These are phyloP conservation scores for Burhinus bistriatus DNA, from an alignment of 2,113 vertebrate genomes.

Conservation along the genomic window DNA sequence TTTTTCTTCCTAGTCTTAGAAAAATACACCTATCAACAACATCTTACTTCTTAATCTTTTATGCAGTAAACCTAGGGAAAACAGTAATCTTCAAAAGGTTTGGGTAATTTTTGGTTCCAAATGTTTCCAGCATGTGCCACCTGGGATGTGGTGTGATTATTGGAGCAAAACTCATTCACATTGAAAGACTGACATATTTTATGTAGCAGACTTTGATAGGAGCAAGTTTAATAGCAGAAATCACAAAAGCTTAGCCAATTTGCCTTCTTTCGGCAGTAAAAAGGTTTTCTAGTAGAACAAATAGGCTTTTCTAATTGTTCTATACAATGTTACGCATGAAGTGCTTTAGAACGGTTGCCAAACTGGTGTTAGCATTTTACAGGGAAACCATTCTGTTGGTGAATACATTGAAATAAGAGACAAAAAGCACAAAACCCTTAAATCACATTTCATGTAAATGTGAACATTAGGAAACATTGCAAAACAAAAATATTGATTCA, in stretches of 20 bases:
- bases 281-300: conserved; percentile 31
- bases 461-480: background rate
- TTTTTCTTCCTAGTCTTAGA: background rate
- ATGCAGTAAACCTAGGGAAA: background rate
- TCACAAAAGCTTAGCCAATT: conserved; percentile 45
- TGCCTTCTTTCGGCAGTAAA: background rate
- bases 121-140: background rate
- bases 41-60: background rate
- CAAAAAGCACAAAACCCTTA: background rate
- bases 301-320: conserved; percentile 7
- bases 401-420: background rate
- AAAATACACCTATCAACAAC: background rate
- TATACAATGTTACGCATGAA: background rate
- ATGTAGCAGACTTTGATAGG: background rate
- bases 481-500: background rate
- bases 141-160: background rate
- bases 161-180: conserved; percentile 1
- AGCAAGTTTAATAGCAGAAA: conserved; percentile 24
- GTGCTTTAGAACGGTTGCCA: background rate
- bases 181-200: background rate
- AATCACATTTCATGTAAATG: background rate
- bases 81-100: background rate
- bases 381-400: background rate
- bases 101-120: background rate
- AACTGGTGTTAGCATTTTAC: background rate